Conservation (phyloP, 2,888 invertebrate species). For the Nasonovia ribisnigri region DNA sequence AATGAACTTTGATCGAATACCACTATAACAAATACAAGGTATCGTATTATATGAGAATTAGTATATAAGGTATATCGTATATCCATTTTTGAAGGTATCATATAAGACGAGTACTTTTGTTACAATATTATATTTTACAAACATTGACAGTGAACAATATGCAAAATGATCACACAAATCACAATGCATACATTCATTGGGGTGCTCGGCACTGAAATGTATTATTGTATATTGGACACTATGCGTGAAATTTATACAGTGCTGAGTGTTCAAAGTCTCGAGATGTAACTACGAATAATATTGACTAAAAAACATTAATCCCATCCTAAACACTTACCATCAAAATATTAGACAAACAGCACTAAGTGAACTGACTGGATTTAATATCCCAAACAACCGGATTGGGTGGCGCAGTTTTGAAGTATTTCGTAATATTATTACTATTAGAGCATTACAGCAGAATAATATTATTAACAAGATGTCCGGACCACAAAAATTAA, state of each 20-base stretch:
- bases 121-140: neutral
- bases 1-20: neutral
- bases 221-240: neutral
- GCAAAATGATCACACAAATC: neutral
- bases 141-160: neutral
- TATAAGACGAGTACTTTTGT: neutral
- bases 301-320: neutral
- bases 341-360: neutral
- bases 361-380: neutral
- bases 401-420: neutral
- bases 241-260: neutral
- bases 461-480: neutral
- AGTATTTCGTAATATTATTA: neutral
- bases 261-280: neutral
- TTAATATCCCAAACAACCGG: neutral
- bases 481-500: neutral
- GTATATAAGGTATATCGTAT: too few relatives aligned
- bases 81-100: neutral
- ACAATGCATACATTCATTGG: neutral
- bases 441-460: neutral
- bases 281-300: neutral
- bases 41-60: neutral
- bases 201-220: neutral
- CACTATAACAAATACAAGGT: neutral
- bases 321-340: neutral